These are phyloP conservation scores for Zelleria hepariella DNA, from an alignment of 2,888 invertebrate species.

Conservation along the genomic window DNA sequence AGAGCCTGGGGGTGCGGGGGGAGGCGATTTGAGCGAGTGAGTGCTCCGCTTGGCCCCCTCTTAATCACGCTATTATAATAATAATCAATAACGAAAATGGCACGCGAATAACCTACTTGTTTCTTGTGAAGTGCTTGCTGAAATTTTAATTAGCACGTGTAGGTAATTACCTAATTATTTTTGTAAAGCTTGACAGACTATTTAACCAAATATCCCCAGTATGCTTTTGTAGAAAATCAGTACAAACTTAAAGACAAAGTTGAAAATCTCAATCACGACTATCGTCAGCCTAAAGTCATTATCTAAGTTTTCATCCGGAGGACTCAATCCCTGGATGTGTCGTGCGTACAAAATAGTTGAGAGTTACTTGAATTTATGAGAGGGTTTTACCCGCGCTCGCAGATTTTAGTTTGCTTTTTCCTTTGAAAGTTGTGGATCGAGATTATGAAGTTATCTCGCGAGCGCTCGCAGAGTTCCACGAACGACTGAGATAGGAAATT, in stretches of 20 bases:
- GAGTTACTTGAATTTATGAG: not conserved
- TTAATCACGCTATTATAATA: not conserved
- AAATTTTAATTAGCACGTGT: no score
- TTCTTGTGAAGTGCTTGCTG: not conserved
- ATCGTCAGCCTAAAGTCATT: not conserved
- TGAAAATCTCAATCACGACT: not conserved
- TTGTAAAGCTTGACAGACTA: no score
- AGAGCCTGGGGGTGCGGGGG: not conserved
- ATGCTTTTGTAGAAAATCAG: no score
- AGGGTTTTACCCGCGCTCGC: conserved; percentile 1
- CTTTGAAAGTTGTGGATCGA: conserved; percentile 39
- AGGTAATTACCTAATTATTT: no score
- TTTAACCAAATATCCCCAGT: no score
- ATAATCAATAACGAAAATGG: not conserved
- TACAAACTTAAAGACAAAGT: no score
- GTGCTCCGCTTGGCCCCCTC: not conserved
- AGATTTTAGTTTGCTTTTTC: conserved; percentile 35
- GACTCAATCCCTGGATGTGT: not conserved
- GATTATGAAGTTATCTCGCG: conserved; percentile 45
- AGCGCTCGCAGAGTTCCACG: conserved; percentile 10
- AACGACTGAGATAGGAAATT: conserved; percentile 42
- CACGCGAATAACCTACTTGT: not conserved
- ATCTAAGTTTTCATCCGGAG: not conserved
- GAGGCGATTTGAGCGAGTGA: not conserved
- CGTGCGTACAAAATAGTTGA: not conserved